Evolutionary conservation across 2,888 invertebrate genomes (phyloP), one percentile per base, ranked within the genome.

Genomic region (Meteorus cinctellus): DNA sequence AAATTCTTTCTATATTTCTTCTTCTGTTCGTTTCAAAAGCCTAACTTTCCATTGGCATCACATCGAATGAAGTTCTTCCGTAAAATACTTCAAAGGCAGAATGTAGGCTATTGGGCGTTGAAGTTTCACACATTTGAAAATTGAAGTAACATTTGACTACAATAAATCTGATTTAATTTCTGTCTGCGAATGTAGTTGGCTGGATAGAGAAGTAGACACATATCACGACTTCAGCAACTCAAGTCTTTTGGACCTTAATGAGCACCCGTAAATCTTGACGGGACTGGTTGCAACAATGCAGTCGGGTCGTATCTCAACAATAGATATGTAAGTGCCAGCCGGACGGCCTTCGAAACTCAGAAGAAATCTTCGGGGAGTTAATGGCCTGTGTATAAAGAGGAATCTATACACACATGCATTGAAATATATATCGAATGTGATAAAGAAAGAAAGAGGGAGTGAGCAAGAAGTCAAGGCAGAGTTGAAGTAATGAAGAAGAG

Each of bases 301-400:
- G 29, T 31, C 27, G 16, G 31, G n/a, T 51, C 31, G 24, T 41
- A 66, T 51, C 66, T 65, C 55, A 41, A 45, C n/a, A 19, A 63
- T 68, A 68, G 45, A 19, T 27, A 68, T 27, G 41, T n/a, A 19
- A 45, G 45, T 68, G 68, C 68, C 68, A 68, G 48, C 45, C 68
- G 14, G 76, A 31, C 77, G 81, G 80, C 81, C 81, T 80, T 80
- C 80, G 77, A 27, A 45, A 75, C 70, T 76, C 77, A 65, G 55
- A 75, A 78, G 73, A 77, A 79, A 78, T 77, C 67, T 67, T 72
- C 41, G 75, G 73, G 51, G 71, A 81, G 79, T 79, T 79, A 79
- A 81, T 77, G 77, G 73, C 77, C 75, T 62, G 71, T 68, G n/a
- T n/a, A 63, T 27, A 27, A 16, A 63, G 16, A 31, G 27, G 4